Conservation (phyloP, 2,797 vertebrate genomes). For the Gephyroberyx darwinii region DNA sequence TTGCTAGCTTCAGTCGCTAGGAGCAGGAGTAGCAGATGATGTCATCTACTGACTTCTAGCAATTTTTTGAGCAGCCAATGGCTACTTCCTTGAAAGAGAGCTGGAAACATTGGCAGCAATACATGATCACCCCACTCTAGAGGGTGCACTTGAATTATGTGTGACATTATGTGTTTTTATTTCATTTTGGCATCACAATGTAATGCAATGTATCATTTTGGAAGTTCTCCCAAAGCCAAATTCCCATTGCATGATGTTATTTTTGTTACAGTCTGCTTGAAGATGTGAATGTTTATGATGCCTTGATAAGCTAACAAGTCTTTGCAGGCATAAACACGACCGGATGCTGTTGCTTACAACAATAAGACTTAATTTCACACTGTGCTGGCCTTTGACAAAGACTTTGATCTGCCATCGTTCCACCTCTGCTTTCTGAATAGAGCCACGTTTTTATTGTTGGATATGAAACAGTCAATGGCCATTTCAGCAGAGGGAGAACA, state of each 20-base stretch:
- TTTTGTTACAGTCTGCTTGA: constrained; percentile 42
- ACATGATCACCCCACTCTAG: too few species aligned
- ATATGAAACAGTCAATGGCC: constrained; percentile 48
- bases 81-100: too few species aligned
- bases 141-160: not conserved
- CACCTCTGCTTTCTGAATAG: constrained; percentile 68
- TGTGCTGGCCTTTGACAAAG: constrained; percentile 69
- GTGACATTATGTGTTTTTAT: not conserved
- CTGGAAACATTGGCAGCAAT: too few species aligned
- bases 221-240: not conserved
- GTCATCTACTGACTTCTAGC: too few species aligned
- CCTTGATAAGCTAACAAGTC: constrained; percentile 62
- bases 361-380: constrained; percentile 76
- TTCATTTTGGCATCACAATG: constrained; percentile 3
- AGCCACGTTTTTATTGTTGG: constrained; percentile 38
- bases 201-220: constrained; percentile 16
- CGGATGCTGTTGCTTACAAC: constrained; percentile 54
- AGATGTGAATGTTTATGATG: constrained; percentile 49
- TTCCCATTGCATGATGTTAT: constrained; percentile 43
- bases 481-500: constrained; percentile 46
- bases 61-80: too few species aligned
- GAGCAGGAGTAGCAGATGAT: too few species aligned
- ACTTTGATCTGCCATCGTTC: constrained; percentile 60
- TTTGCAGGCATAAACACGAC: constrained; percentile 60
- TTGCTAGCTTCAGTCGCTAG: too few species aligned